Base-by-base conservation (phyloP, 2,888 invertebrate species). In the Drosophila nr. medialis region DNA sequence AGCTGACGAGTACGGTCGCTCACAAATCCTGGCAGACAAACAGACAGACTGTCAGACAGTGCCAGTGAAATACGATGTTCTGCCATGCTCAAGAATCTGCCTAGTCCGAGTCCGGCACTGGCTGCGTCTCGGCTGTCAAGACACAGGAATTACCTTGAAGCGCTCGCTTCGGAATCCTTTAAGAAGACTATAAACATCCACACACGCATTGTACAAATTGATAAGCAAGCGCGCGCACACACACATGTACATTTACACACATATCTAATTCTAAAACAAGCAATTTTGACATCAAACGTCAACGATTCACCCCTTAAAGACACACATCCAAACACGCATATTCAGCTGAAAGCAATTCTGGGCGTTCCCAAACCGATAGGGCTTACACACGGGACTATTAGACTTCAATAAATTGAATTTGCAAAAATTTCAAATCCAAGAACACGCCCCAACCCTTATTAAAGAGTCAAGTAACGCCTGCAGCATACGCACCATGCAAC, bases 381-480 rank as follows among this genome's bases (percentile, higher is more conserved):
- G 72, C 60, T 53, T 64, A 77, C 89, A 70, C 82, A 70, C 74
- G 83, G 75, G 86, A 79, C 89, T 86, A 89, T 85, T 87, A 84
- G 83, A 87, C 86, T 87, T 87, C 88, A 86, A 87, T 87, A 87
- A 87, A 89, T 87, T 87, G 86, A 87, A 87, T 89, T 89, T 87
- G 81, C 88, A 81, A 88, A 89, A 87, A 89, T 89, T 89, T 87
- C 72, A 79, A 79, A 79, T 78, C 80, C 74, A 71, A 67, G 68
- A 74, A 82, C 83, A 74, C 64, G 64, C 71, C 77, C 74, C 36
- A 38, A 18, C 64, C 66, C 59, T 54, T 30, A 50, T 61, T 51
- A 66, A 66, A 63, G 67, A 64, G 51, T 42, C 53, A 63, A 66
- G 60, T 58, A 64, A 70, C 70, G 84, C 89, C 86, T 74, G 66